phyloP scores from a whole-genome alignment of 2,888 invertebrate species.

The Macrophya alboannulata region DNA sequence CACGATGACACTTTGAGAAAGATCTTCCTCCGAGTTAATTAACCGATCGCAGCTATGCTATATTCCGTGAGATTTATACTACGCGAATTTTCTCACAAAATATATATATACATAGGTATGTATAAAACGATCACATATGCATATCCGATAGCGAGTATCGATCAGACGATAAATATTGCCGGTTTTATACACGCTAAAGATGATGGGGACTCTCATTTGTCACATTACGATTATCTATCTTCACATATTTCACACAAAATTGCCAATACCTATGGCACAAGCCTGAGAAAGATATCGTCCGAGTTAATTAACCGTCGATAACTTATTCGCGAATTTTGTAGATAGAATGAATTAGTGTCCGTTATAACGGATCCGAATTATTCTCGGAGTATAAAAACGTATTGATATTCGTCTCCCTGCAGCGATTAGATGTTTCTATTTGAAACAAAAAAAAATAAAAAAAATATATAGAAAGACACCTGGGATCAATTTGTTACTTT shows the following conservation, averaged over 20 bases:
- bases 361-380: neutral
- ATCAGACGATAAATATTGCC: neutral
- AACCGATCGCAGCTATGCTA: neutral
- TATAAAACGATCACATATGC: neutral
- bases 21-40: slow-evolving; percentile 25
- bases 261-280: neutral
- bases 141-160: neutral
- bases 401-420: neutral
- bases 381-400: neutral
- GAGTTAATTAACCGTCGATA: neutral
- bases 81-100: neutral
- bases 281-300: neutral
- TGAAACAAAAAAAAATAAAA: neutral
- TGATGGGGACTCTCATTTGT: neutral
- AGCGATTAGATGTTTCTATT: neutral
- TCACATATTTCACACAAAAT: neutral
- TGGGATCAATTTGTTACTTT: neutral
- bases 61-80: neutral
- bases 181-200: neutral
- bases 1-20: neutral
- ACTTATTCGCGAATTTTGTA: neutral
- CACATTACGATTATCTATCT: neutral
- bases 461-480: neutral
- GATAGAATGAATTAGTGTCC: neutral
- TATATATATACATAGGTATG: too few species aligned